Evolutionary conservation across 2,797 vertebrate genomes (phyloP).

Genomic region (Chiroxiphia lanceolata): DNA sequence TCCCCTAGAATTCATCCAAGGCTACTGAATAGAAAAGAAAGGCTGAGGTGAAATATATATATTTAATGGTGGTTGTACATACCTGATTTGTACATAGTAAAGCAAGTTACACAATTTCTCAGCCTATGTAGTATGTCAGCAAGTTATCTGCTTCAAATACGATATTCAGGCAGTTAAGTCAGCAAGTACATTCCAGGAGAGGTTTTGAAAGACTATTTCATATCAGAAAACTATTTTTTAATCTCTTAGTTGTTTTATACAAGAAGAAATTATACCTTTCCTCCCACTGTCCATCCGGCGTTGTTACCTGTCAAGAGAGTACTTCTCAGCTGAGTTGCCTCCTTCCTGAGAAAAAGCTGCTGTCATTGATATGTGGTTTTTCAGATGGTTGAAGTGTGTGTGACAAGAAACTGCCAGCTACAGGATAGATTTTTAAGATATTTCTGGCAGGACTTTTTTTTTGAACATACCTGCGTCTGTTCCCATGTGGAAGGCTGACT

Average conservation of each 20-base stretch:
- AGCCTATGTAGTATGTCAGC: not conserved
- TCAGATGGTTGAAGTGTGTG: not conserved
- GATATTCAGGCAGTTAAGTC: not conserved
- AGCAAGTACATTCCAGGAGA: not conserved
- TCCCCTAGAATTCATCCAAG: not conserved
- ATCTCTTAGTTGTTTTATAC: not conserved
- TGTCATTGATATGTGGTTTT: not conserved
- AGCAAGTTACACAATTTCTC: not conserved
- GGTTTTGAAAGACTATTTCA: not conserved
- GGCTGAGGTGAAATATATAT: not conserved
- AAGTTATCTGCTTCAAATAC: not conserved
- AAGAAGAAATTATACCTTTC: not conserved
- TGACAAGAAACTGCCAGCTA: not conserved
- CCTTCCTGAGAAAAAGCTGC: not conserved
- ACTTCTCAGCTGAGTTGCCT: not conserved
- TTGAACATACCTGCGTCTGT: not conserved
- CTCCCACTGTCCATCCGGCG: not conserved
- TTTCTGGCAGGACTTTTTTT: not conserved
- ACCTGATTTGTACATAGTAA: not conserved
- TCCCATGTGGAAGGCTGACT: not conserved
- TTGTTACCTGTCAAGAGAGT: not conserved
- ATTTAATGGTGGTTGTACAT: not conserved
- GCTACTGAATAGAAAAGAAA: not conserved
- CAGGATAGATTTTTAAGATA: not conserved
- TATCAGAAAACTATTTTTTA: not conserved